Evolutionary conservation across 1,140 invertebrate genomes (phyloP), one percentile per base, ranked within the genome.

Genomic region (Rhagoletis zephyria): DNA sequence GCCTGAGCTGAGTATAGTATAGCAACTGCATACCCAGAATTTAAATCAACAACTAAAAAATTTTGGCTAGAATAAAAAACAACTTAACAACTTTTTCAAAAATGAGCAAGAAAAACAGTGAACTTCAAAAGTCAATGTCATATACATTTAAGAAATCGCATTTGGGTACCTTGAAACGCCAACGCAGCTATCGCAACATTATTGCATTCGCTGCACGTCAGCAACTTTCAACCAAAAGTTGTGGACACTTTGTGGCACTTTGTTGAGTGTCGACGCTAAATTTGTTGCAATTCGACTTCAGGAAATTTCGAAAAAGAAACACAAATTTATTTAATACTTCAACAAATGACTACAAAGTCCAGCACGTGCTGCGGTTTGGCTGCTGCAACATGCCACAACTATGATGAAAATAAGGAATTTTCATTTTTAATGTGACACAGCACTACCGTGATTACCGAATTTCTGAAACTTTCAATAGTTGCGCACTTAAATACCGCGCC

Each of bases 51-150:
- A 30, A 30, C 1, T 30, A 30, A 30, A 30, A 30, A 30, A 30
- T 30, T 30, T 30, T 30, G 30, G 30, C 30, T 30, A 30, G 30
- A 30, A 30, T 30, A 30, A 30, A 30, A 30, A 30, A 30, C 30
- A 30, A 30, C 30, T 30, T 30, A 30, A 30, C 30, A 30, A 30
- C 0, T 30, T 30, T 30, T 30, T 30, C 30, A 30, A 30, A 30
- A 30, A 30, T 30, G 30, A 30, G 30, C 30, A 30, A 30, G 30
- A 30, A 56, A 56, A 56, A 10, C 10, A 7, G 51, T 10, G 67
- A 74, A 74, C 56, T 81, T 19, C 45, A 81, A 81, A 19, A 81
- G 51, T 56, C 51, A 81, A n/a, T 81, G 74, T 51, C 74, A 81
- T 81, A 81, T 81, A n/a, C 6, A 56, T 81, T 81, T 81, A 48